Evolutionary conservation across 1,140 invertebrate genomes (phyloP).

Genomic region (Drosophila murphyi): DNA sequence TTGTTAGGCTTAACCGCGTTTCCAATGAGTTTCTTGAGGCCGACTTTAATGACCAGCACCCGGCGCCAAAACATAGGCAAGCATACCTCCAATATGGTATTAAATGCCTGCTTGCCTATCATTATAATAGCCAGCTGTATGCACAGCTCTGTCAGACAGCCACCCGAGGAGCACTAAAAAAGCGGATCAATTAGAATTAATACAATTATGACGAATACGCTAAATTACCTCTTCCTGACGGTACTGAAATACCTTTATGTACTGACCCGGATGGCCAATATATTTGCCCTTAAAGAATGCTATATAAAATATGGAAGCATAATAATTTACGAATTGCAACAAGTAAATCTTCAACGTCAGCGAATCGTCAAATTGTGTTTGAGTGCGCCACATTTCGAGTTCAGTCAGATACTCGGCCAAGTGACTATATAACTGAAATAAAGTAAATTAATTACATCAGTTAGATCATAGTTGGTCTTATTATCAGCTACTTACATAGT

Average conservation of each 20-base stretch:
- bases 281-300: slow-evolving; percentile 98
- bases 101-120: slow-evolving; percentile 98
- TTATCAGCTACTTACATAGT: slow-evolving; percentile 88
- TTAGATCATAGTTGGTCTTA: neutral
- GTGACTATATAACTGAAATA: slow-evolving; percentile 91
- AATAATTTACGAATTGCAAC: slow-evolving; percentile 99
- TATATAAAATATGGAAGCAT: slow-evolving; percentile 99
- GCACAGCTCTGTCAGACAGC: slow-evolving; percentile 95
- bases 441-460: neutral
- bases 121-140: slow-evolving; percentile 98
- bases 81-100: slow-evolving; percentile 93
- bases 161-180: slow-evolving; percentile 91
- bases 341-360: slow-evolving; percentile 98
- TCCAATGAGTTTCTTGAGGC: slow-evolving; percentile 63
- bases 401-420: slow-evolving; percentile 97
- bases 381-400: slow-evolving; percentile 96
- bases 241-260: slow-evolving; percentile 90
- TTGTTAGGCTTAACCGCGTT: slow-evolving; percentile 78
- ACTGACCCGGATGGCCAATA: slow-evolving; percentile 92
- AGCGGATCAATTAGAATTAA: slow-evolving; percentile 26
- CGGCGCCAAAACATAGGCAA: slow-evolving; percentile 90
- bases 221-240: slow-evolving; percentile 93
- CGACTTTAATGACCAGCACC: slow-evolving; percentile 88
- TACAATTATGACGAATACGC: neutral
- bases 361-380: slow-evolving; percentile 99